Evolutionary conservation across 1,140 invertebrate genomes (phyloP).

Genomic region (Papilio machaon): DNA sequence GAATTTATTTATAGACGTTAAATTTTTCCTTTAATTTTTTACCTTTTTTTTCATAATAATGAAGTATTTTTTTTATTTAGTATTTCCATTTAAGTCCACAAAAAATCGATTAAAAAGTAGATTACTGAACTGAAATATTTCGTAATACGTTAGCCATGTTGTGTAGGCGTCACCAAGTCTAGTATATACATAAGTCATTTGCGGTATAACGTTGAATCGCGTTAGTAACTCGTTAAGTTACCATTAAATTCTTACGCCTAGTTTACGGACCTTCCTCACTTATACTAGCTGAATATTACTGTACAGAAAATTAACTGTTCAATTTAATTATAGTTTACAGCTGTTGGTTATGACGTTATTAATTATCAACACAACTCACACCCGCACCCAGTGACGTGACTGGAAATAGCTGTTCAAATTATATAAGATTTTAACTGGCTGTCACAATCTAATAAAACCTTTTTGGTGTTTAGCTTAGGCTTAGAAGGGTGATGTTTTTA

Average conservation of each 20-base stretch:
- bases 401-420: too few relatives aligned
- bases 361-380: background rate
- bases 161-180: background rate
- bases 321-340: background rate
- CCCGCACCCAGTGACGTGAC: too few relatives aligned
- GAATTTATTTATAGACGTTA: background rate
- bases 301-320: background rate
- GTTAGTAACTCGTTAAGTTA: background rate
- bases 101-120: too few relatives aligned
- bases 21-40: background rate
- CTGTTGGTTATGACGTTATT: background rate
- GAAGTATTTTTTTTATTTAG: too few relatives aligned
- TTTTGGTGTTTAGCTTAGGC: too few relatives aligned
- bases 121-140: too few relatives aligned
- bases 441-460: too few relatives aligned
- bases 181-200: background rate
- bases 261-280: conserved; percentile 1
- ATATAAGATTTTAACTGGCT: too few relatives aligned
- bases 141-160: too few relatives aligned
- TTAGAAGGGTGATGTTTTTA: too few relatives aligned
- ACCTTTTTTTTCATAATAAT: too few relatives aligned
- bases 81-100: too few relatives aligned
- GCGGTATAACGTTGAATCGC: background rate
- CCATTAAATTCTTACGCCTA: background rate
- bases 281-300: background rate